Base-by-base conservation (phyloP, 2,797 vertebrate genomes). In the Typhlichthys subterraneus region DNA sequence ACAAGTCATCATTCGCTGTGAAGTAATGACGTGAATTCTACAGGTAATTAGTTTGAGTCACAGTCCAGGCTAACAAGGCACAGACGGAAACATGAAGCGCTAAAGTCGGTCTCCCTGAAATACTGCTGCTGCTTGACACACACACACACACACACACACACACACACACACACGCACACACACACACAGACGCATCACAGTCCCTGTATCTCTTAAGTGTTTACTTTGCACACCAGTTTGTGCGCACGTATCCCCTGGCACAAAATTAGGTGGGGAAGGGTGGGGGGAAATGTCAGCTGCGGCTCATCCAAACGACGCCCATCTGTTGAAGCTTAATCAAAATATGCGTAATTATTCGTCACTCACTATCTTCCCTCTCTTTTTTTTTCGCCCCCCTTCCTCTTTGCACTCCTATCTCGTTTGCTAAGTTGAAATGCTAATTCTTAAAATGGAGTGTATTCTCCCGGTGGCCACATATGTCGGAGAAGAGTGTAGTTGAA, bases 291-390 rank as follows among this genome's bases (percentile, higher is more conserved):
- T 84, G 77, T 87, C 83, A 84, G 74, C 76, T 82, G 67, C 55
- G 63, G 72, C 79, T 84, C 75, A 59, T 83, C 76, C 72, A 78
- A 87, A 84, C 57, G 65, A 79, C 14, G 59, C 29, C 80, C 85
- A 90, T 90, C 85, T 89, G 86, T 82, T 91, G 82, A 73, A 81
- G 73, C 73, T 72, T 89, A 82, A 83, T 87, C 77, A 82, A 76
- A 79, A 73, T 82, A 72, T 79, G 74, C 82, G 78, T 83, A 75
- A 82, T 85, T 85, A 53, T 80, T 61, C 69, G 75, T 69, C 69
- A 61, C 66, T 48, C 67, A 56, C 68, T 80, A 66, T 81, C 59
- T 72, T 67, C 62, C 62, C 63, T 59, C 71, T 4, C 59, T 62
- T 19, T 33, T 33, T 47, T 57, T 15, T 23, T 49, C 31, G 14